Base-by-base conservation (phyloP, 2,113 vertebrate species). In the Semicossyphus pulcher region DNA sequence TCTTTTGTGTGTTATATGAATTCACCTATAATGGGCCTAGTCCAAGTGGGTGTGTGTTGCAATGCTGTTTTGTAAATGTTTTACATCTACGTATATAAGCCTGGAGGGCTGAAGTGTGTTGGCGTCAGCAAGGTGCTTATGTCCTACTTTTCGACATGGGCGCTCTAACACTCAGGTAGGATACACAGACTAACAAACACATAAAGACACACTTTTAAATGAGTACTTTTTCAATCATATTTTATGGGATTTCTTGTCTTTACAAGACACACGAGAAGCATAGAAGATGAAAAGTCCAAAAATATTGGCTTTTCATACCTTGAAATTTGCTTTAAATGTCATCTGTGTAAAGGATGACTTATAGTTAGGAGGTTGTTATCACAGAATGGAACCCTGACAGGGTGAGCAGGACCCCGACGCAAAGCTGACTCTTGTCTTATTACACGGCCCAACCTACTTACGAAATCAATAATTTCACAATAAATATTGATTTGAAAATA, bases 121-220 rank as follows among this genome's bases (percentile, higher is more conserved):
- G 34, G 36, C 47, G 41, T 81, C 75, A 64, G 15, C 21, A 39
- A 2, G 2, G n/a, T 47, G 49, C 63, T 34, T 7, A 28, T 20
- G 39, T 68, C 41, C 78, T 47, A 15, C 14, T 56, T 53, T 62
- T 64, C 0, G 3, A 4, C 44, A 45, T 5, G 3, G 29, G 29
- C 3, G 1, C 21, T 26, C 18, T 49, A 3, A 44, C 32, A 16
- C 7, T 25, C 36, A 4, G 23, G 8, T 26, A 16, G 45, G 42
- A 48, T 49, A 61, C 47, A 57, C 47, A 23, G 7, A 32, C 39
- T n/a, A n/a, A 41, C 7, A 23, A 26, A 42, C 36, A 9, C 15
- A 2, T n/a, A 53, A 25, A 53, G n/a, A 37, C 34, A 39, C 6
- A 44, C 41, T 45, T 32, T 23, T 39, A 49, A n/a, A 66, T n/a